Evolutionary conservation across 30 jellyfish, hydroid and myxozoan genomes (phyloP).

Genomic region (Turritopsis dohrnii): DNA sequence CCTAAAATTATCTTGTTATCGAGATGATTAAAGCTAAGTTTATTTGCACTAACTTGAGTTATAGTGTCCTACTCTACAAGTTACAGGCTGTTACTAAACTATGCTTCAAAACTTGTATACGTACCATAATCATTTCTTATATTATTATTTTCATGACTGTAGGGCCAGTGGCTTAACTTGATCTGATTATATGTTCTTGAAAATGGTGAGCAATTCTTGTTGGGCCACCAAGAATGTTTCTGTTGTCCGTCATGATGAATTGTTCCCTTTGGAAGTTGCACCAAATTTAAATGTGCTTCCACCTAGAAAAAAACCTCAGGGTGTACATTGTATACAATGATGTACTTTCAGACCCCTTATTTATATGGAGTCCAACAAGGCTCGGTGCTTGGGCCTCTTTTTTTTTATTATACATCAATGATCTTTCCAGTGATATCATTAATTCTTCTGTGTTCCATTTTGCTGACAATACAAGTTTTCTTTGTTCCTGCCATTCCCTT

Average conservation of each 20-base stretch:
- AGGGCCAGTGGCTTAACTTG: neutral
- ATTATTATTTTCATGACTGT: no score
- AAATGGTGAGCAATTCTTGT: neutral
- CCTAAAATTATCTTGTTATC: no score
- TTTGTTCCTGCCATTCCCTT: constrained; percentile 32
- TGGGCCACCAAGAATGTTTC: neutral
- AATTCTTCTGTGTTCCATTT: constrained; percentile 29
- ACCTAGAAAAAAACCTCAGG: no score
- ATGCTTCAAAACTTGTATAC: no score
- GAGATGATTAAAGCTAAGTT: no score
- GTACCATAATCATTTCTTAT: no score
- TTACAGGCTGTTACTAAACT: no score
- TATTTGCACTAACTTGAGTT: no score
- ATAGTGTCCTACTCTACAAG: no score
- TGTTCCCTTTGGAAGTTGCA: neutral
- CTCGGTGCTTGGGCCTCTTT: constrained; percentile 63
- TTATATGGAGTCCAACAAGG: constrained; percentile 56
- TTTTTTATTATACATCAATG: constrained; percentile 49
- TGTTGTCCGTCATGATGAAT: neutral
- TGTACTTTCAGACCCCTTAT: constrained; percentile 8
- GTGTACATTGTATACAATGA: no score
- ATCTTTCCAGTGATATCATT: constrained; percentile 25
- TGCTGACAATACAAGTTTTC: constrained; percentile 57
- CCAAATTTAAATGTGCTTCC: no score
- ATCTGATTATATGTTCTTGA: neutral